phyloP scores from a whole-genome alignment of 2,113 vertebrate genomes.

The Lepisosteus oculatus region DNA sequence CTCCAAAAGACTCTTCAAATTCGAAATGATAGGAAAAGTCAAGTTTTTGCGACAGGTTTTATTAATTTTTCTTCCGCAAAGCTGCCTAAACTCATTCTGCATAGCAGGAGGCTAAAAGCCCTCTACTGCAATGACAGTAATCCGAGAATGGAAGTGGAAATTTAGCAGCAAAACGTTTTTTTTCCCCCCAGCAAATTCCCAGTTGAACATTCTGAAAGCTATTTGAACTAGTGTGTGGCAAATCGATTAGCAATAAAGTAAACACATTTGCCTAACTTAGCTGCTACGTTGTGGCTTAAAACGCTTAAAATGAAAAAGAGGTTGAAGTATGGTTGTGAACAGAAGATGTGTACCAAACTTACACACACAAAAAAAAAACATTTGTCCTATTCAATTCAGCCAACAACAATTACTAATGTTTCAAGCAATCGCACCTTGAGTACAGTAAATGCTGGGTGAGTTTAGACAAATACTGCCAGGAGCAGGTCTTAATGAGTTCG shows the following conservation, averaged over 20 bases:
- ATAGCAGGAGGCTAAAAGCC: not conserved
- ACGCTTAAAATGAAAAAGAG: not conserved
- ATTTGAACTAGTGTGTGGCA: not conserved
- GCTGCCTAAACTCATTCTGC: not conserved
- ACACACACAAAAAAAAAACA: no score
- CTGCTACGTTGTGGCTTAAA: not conserved
- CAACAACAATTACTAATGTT: no score
- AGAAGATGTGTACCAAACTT: no score
- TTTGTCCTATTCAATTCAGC: no score
- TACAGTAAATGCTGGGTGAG: no score
- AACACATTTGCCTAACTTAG: not conserved
- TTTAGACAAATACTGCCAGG: no score
- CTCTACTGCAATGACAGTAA: not conserved
- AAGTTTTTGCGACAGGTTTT: not conserved
- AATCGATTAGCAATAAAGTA: not conserved
- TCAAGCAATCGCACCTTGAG: no score
- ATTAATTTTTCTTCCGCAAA: constrained; percentile 5
- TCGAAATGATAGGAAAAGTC: constrained; percentile 1
- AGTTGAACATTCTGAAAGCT: constrained; percentile 6
- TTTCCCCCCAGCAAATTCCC: not conserved
- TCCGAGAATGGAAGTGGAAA: constrained; percentile 3
- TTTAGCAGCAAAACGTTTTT: not conserved
- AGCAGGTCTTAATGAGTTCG: no score
- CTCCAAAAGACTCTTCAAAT: constrained; percentile 17
- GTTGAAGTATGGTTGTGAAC: no score